Base-by-base conservation (phyloP, 2,888 invertebrate species). In the Corbicula japonica region DNA sequence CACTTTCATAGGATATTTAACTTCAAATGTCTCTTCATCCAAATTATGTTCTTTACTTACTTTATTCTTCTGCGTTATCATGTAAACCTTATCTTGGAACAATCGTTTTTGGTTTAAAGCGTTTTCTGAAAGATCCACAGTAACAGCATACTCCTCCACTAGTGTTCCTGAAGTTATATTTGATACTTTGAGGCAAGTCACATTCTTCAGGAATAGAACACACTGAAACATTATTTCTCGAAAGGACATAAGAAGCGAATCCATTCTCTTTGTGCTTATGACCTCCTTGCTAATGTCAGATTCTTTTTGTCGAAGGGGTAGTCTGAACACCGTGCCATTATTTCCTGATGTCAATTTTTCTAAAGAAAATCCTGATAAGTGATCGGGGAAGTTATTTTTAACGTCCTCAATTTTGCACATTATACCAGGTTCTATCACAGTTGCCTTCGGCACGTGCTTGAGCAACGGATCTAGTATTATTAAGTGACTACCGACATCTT, bases 391-490 rank as follows among this genome's bases (percentile, higher is more conserved):
- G 6, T 68, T 32, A 12, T 62, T 48, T 34, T 72, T 54, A 3
- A 86, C 30, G 1, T 62, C 75, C 2, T 65, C n/a, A 23, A 84
- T 50, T 26, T 86, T n/a, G 60, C 52, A 80, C 56, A 66, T 66
- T 5, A 68, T 70, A 23, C 87, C 86, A 10, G 86, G 86, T 46
- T 69, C 62, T n/a, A 52, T 35, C 18, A 15, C 32, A 3, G 48
- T 46, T 34, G 83, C 76, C 8, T 77, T 84, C 6, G 88, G 88
- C 1, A 91, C 82, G 76, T 88, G 88, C 54, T 79, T 85, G 30
- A 86, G 88, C 35, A 90, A 81, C n/a, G 92, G 92, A 80, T 92
- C 92, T 78, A 92, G 88, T n/a, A 91, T 76, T 76, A 90, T 89
- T 4, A 92, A 63, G 8, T 77, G 83, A 58, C 91, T 88, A 2